These are phyloP conservation scores for Aspidoscelis tigris DNA, from an alignment of 2,113 vertebrate species.

Conservation along the genomic window DNA sequence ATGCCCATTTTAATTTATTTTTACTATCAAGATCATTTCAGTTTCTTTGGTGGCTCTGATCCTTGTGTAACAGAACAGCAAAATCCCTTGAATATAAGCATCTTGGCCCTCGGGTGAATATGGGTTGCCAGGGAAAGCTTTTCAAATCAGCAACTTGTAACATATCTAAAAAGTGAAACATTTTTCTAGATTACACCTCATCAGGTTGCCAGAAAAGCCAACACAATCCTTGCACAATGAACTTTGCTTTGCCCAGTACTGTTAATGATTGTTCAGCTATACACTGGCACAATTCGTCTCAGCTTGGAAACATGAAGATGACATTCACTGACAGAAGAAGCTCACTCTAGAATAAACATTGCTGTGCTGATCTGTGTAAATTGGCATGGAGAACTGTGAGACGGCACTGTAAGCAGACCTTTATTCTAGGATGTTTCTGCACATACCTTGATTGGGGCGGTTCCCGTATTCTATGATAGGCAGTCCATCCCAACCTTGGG, in stretches of 20 bases:
- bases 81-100: background rate
- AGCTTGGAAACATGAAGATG: background rate
- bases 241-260: background rate
- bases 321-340: too few species aligned
- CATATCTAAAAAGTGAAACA: background rate
- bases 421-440: background rate
- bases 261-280: background rate
- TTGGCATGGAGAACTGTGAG: background rate
- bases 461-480: too few species aligned
- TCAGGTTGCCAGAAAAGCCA: background rate
- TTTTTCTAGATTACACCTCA: background rate
- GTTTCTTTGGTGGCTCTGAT: too few species aligned
- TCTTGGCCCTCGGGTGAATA: background rate
- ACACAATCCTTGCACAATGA: background rate
- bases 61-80: background rate
- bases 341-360: background rate
- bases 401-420: background rate
- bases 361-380: background rate
- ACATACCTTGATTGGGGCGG: too few species aligned
- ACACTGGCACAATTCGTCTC: conserved; percentile 7
- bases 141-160: background rate
- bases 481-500: too few species aligned
- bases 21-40: too few species aligned
- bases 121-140: background rate
- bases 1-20: too few species aligned